Conservation (phyloP, 2,888 invertebrate species). For the Vesta saturnalis region DNA sequence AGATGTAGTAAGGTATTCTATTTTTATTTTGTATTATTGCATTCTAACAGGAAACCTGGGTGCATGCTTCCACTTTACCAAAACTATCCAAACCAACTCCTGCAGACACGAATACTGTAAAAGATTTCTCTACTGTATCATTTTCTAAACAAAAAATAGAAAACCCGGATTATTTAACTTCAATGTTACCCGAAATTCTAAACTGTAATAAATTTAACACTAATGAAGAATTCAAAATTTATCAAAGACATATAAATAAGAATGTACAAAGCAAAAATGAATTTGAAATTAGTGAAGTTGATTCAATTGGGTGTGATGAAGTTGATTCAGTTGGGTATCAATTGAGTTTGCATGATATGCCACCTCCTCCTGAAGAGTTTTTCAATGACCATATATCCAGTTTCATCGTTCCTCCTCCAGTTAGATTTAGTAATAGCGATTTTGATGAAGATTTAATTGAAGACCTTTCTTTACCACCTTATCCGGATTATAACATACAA, state of each 20-base stretch:
- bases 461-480: background rate
- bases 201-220: background rate
- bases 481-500: background rate
- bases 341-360: background rate
- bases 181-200: background rate
- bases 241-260: background rate
- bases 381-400: background rate
- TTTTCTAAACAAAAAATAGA: no score
- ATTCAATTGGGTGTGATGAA: no score
- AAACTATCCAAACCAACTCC: slow-evolving; percentile 49
- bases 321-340: background rate
- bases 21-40: slow-evolving; percentile 30
- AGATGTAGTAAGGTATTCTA: background rate
- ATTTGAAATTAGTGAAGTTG: no score
- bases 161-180: no score
- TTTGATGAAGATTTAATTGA: background rate
- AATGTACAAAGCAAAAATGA: no score
- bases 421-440: background rate
- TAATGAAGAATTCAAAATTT: background rate
- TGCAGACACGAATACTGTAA: slow-evolving; percentile 15
- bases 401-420: background rate
- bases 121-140: background rate
- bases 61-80: slow-evolving; percentile 55
- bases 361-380: background rate
- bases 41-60: slow-evolving; percentile 45